Conservation (phyloP, 1,140 invertebrate genomes). For the Pararge aegeria region DNA sequence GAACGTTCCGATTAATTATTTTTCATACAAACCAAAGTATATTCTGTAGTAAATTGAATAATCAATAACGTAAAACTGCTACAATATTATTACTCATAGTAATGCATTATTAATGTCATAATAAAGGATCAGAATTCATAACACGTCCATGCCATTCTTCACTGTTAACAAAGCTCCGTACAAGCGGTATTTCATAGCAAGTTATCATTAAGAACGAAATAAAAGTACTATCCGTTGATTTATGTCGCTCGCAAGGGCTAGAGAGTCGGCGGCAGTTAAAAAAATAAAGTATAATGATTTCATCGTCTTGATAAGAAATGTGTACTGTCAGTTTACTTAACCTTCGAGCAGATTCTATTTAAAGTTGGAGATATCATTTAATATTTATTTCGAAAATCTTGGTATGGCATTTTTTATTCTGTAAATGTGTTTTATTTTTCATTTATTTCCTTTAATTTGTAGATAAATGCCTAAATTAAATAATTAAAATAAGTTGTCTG, state of each 20-base stretch:
- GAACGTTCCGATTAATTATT: too few relatives aligned
- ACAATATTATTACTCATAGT: background rate
- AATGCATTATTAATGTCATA: background rate
- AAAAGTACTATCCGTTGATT: slow-evolving; percentile 45
- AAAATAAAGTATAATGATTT: background rate
- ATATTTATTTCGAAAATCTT: too few relatives aligned
- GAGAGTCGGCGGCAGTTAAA: background rate
- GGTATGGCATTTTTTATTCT: too few relatives aligned
- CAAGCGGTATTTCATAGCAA: slow-evolving; percentile 22
- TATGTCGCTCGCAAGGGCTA: slow-evolving; percentile 25
- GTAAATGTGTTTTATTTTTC: too few relatives aligned
- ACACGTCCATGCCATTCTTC: slow-evolving; percentile 37
- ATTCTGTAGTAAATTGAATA: too few relatives aligned
- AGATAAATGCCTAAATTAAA: too few relatives aligned
- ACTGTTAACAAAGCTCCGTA: slow-evolving; percentile 36
- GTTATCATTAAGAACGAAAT: slow-evolving; percentile 32
- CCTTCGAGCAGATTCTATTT: too few relatives aligned
- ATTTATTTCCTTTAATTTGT: too few relatives aligned
- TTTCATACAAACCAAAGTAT: too few relatives aligned
- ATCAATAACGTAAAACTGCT: background rate
- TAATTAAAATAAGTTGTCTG: too few relatives aligned
- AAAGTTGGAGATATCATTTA: too few relatives aligned
- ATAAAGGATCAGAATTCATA: slow-evolving; percentile 6
- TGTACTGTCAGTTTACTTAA: too few relatives aligned
- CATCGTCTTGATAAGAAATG: background rate